Evolutionary conservation across 2,113 vertebrate species (phyloP).

Genomic region (Heterotilapia buettikoferi): DNA sequence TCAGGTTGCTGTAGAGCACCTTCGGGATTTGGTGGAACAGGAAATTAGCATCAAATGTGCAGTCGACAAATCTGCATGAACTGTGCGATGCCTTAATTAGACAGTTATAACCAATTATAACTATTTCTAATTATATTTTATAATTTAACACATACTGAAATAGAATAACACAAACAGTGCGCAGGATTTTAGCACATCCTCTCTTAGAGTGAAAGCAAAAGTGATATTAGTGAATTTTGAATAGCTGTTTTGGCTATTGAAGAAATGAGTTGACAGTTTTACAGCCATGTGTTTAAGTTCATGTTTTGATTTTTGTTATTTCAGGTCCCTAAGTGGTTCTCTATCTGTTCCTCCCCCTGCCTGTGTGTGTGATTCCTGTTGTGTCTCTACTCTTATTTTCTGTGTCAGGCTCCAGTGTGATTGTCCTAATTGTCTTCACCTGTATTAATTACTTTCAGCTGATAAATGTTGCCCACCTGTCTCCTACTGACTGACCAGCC

Average conservation of each 20-base stretch:
- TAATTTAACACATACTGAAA: not conserved
- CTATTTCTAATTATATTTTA: not conserved
- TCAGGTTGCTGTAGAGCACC: not conserved
- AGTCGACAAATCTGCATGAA: not conserved
- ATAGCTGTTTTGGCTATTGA: not conserved
- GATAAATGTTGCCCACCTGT: not conserved
- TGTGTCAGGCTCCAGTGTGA: not conserved
- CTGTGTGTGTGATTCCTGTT: not conserved
- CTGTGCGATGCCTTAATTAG: not conserved
- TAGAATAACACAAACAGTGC: not conserved
- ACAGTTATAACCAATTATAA: not conserved
- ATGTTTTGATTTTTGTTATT: not conserved
- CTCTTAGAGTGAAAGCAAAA: not conserved
- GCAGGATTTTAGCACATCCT: not conserved
- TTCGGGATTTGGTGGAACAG: not conserved
- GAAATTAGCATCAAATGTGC: not conserved
- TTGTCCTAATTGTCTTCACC: not conserved
- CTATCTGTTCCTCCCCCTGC: not conserved
- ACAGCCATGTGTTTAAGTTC: not conserved
- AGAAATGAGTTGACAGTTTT: not conserved
- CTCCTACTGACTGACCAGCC: not conserved
- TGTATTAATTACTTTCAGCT: not conserved
- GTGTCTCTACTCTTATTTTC: not conserved
- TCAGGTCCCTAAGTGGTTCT: not conserved
- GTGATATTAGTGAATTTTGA: not conserved